Evolutionary conservation across 2,888 invertebrate species (phyloP).

Genomic region (Pyrrhosoma nymphula): DNA sequence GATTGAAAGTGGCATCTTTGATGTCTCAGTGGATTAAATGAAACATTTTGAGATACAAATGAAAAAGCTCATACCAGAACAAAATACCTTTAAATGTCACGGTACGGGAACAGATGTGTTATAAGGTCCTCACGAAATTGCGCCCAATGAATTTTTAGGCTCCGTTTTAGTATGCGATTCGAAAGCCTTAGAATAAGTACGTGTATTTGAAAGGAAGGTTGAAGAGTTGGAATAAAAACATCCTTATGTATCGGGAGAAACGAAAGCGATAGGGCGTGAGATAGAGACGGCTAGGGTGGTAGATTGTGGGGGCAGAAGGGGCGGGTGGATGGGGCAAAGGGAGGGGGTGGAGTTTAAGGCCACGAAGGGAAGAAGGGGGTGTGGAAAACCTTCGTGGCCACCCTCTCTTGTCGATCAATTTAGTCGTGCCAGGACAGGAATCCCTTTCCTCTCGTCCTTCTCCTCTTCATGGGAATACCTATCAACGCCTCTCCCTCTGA

Average conservation of each 20-base stretch:
- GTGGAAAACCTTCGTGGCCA: conserved; percentile 36
- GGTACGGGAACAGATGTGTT: no score
- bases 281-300: neutral
- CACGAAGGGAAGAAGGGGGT: neutral
- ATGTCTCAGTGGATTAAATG: no score
- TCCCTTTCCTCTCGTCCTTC: neutral
- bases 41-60: no score
- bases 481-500: neutral
- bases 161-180: no score
- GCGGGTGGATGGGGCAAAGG: neutral
- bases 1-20: no score
- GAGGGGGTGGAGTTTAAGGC: neutral
- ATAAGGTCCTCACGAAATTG: no score
- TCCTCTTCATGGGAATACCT: neutral
- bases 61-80: no score
- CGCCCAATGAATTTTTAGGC: no score
- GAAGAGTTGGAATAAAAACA: no score
- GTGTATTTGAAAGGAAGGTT: no score
- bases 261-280: neutral
- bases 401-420: conserved; percentile 59
- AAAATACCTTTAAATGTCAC: no score
- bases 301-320: conserved; percentile 28
- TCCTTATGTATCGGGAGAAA: neutral
- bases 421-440: neutral
- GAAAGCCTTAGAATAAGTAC: no score